These are phyloP conservation scores for Hippocampus mohnikei DNA, from an alignment of 2,113 vertebrate species.

Conservation along the genomic window DNA sequence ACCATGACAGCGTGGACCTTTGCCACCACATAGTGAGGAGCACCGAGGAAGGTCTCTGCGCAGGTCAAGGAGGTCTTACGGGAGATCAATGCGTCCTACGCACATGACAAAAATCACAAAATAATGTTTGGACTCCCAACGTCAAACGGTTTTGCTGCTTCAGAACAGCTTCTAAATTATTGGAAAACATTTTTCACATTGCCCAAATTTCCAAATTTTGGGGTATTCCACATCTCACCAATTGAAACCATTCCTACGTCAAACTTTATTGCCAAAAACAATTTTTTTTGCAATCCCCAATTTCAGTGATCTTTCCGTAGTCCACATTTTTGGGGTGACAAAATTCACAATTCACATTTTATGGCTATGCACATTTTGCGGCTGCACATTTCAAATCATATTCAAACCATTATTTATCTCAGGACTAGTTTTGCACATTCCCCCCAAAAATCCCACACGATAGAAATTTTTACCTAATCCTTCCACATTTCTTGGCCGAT, in stretches of 20 bases:
- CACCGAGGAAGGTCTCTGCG: neutral
- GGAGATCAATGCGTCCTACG: neutral
- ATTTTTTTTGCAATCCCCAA: no score
- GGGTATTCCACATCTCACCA: no score
- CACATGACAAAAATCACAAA: neutral
- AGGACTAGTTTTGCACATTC: no score
- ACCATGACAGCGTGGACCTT: slow-evolving; percentile 49
- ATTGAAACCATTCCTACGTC: neutral
- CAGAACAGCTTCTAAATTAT: neutral
- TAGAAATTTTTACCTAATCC: neutral
- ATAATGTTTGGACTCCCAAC: neutral
- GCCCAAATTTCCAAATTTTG: neutral
- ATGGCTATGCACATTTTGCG: no score
- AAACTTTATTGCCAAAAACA: no score
- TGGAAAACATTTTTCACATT: neutral
- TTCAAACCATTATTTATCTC: no score
- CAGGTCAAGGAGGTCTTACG: neutral
- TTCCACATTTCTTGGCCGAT: neutral
- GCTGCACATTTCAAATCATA: no score
- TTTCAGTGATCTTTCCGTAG: no score
- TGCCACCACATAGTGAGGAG: slow-evolving; percentile 53
- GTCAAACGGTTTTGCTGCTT: no score
- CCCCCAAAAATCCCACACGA: no score
- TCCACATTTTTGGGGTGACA: no score
- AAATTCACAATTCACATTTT: no score